These are phyloP conservation scores for Drosophila acutilabella DNA, from an alignment of 2,888 invertebrate species.

Conservation along the genomic window DNA sequence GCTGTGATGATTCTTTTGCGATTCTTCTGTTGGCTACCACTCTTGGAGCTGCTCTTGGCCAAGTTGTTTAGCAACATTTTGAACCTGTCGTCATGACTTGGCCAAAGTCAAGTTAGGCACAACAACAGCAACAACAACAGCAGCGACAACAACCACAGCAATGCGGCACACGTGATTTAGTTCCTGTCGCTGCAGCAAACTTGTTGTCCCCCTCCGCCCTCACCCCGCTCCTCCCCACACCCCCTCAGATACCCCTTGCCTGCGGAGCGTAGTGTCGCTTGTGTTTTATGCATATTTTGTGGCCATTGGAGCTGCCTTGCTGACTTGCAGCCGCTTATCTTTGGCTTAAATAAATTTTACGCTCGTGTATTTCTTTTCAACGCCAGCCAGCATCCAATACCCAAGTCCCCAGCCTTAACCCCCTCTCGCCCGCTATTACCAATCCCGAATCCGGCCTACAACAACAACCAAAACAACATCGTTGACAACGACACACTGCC, in stretches of 20 bases:
- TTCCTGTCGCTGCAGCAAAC: conserved; percentile 78
- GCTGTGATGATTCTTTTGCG: conserved; percentile 21
- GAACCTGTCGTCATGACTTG: conserved; percentile 81
- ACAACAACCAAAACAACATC: conserved; percentile 17
- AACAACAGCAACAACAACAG: conserved; percentile 37
- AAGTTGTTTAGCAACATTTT: conserved; percentile 78
- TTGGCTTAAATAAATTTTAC: conserved; percentile 80
- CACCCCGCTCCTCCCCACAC: neutral
- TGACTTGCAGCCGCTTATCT: conserved; percentile 62
- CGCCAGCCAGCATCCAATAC: conserved; percentile 56
- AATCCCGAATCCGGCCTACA: conserved; percentile 29
- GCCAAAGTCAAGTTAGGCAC: conserved; percentile 76
- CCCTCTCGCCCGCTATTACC: conserved; percentile 1
- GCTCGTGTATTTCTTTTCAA: conserved; percentile 79
- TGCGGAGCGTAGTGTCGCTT: conserved; percentile 46
- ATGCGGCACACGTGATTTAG: conserved; percentile 73
- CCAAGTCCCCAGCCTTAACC: conserved; percentile 30
- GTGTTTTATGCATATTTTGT: conserved; percentile 72
- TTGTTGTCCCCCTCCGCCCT: conserved; percentile 56
- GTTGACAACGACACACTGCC: conserved; percentile 69
- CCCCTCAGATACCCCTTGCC: neutral
- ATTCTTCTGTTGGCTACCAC: conserved; percentile 33
- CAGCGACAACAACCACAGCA: conserved; percentile 41
- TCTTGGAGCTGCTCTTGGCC: conserved; percentile 44
- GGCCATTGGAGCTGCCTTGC: conserved; percentile 51